These are phyloP conservation scores for Drosophila micromelanica DNA, from an alignment of 1,140 invertebrate genomes.

Conservation along the genomic window DNA sequence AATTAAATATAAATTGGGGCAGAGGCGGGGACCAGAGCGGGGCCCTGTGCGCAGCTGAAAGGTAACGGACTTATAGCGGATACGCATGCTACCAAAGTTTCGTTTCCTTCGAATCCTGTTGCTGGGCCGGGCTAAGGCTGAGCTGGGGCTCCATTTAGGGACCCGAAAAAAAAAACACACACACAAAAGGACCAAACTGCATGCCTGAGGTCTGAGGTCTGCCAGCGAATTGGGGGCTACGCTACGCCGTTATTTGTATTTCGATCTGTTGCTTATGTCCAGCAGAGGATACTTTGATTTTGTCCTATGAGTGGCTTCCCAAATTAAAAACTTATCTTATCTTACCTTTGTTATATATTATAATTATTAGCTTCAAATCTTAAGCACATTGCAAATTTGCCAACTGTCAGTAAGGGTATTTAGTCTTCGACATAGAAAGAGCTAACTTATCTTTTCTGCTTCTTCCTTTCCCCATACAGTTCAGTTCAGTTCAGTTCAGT, in stretches of 20 bases:
- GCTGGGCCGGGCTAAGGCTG: not conserved
- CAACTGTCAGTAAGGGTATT: not conserved
- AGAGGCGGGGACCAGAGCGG: not conserved
- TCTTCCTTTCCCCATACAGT: not conserved
- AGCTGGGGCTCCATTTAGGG: constrained; percentile 4
- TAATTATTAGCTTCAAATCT: no score
- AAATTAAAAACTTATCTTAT: no score
- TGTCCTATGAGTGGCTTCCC: no score
- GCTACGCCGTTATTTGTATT: constrained; percentile 72
- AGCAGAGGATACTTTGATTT: no score
- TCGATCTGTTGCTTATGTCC: constrained; percentile 32
- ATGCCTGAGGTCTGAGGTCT: constrained; percentile 47
- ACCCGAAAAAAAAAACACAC: not conserved
- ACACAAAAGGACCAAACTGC: constrained; percentile 41
- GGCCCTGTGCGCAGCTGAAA: not conserved
- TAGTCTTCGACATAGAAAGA: not conserved
- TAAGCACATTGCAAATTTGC: no score
- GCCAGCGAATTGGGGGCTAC: constrained; percentile 29
- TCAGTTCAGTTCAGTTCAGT: constrained; percentile 1
- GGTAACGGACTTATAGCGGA: constrained; percentile 26
- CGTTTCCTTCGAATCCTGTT: constrained; percentile 31
- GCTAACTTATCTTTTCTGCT: constrained; percentile 23
- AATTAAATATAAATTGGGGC: constrained; percentile 59
- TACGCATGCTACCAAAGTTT: constrained; percentile 42
- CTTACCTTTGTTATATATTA: no score